Percentiles rank a stretch among this genome's conserved stretches.
Conservation (phyloP, 2,113 vertebrate genomes). For the Cervus canadensis region DNA sequence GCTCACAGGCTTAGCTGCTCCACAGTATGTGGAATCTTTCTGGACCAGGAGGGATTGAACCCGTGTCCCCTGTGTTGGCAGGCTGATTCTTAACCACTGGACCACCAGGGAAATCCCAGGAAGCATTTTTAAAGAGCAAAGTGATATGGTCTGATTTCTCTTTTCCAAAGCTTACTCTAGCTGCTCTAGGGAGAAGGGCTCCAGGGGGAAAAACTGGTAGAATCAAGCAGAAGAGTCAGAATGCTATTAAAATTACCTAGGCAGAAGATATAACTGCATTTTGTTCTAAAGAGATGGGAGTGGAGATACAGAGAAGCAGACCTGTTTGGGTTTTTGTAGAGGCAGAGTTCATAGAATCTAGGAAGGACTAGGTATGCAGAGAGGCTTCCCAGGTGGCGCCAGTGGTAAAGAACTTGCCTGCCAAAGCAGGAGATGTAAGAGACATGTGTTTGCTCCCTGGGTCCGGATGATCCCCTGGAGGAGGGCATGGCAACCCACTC, state of each 20-base stretch:
- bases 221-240: not conserved
- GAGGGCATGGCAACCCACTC: not conserved
- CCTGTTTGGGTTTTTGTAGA: not conserved
- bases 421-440: not conserved
- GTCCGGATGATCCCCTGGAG: not conserved
- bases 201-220: not conserved
- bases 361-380: not conserved
- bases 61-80: not conserved
- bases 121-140: not conserved
- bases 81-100: not conserved
- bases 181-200: not conserved
- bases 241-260: not conserved
- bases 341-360: not conserved
- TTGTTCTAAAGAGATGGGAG: not conserved
- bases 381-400: not conserved
- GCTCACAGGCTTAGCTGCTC: not conserved
- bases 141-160: not conserved
- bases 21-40: not conserved
- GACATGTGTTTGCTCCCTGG: not conserved
- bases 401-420: not conserved
- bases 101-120: not conserved
- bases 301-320: not conserved
- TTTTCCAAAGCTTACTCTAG: not conserved
- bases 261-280: not conserved
- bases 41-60: not conserved